A percentile compares a stretch with the other conserved stretches of the same genome.
Conservation (phyloP, 1,140 invertebrate genomes). For the Calephelis virginiensis region DNA sequence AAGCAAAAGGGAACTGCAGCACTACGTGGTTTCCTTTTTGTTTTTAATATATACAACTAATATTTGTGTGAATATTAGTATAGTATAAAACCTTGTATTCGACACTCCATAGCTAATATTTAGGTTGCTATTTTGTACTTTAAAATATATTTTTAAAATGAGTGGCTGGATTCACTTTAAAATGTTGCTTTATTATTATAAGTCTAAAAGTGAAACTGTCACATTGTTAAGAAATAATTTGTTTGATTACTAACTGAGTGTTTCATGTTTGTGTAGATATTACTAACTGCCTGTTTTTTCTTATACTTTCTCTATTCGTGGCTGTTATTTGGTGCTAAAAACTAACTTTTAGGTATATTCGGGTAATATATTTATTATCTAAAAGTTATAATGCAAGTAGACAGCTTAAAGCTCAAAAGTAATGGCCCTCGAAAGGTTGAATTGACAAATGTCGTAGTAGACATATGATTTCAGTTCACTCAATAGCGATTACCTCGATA, state of each 20-base stretch:
- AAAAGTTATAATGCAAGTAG: background rate
- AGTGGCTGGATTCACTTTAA: background rate
- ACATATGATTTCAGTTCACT: constrained; percentile 50
- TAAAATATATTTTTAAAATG: background rate
- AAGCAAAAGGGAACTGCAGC: too few species aligned
- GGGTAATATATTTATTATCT: constrained; percentile 44
- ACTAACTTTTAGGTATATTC: constrained; percentile 58
- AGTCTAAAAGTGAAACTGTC: constrained; percentile 2
- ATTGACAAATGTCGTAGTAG: constrained; percentile 62
- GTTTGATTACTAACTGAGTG: constrained; percentile 57
- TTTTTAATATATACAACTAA: too few species aligned
- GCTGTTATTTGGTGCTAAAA: constrained; percentile 69
- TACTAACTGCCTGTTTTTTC: constrained; percentile 66
- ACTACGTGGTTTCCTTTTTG: too few species aligned
- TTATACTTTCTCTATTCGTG: constrained; percentile 46
- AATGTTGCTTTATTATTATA: background rate
- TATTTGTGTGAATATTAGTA: too few species aligned
- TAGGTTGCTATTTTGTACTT: constrained; percentile 1
- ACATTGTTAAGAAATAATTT: constrained; percentile 42
- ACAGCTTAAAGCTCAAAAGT: constrained; percentile 7
- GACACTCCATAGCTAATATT: background rate
- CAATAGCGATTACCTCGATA: constrained; percentile 8
- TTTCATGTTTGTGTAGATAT: constrained; percentile 57
- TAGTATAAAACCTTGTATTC: background rate
- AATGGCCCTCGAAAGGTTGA: constrained; percentile 45